These are phyloP conservation scores for Scaptomyza flava DNA, from an alignment of 2,888 invertebrate genomes.

Conservation along the genomic window DNA sequence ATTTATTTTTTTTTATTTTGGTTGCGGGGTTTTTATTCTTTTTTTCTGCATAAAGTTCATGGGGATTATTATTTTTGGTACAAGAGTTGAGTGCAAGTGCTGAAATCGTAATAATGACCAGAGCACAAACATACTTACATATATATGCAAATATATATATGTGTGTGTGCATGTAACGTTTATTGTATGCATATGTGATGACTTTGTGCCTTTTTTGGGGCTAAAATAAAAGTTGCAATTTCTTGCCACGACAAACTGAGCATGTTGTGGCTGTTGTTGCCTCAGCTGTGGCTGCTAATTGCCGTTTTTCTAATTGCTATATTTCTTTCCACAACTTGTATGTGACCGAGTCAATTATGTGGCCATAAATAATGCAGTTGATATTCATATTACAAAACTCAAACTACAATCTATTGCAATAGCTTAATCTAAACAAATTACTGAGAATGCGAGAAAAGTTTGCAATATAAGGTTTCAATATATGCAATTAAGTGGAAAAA, in stretches of 20 bases:
- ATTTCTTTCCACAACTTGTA: neutral
- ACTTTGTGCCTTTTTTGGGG: conserved; percentile 7
- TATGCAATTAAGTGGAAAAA: neutral
- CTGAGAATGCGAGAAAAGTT: neutral
- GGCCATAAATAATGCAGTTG: conserved; percentile 14
- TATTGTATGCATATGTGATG: conserved; percentile 2
- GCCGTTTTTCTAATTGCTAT: conserved; percentile 17
- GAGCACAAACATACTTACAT: neutral
- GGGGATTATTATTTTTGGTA: conserved; percentile 41
- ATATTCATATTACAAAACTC: conserved; percentile 1
- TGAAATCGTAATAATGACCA: conserved; percentile 51
- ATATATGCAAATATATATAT: neutral
- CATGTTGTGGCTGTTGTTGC: conserved; percentile 3
- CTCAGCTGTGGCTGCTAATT: conserved; percentile 30
- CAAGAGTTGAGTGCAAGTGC: conserved; percentile 56
- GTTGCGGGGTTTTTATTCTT: conserved; percentile 1
- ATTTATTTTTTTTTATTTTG: conserved; percentile 9
- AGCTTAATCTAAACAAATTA: conserved; percentile 1
- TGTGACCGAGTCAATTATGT: conserved; percentile 5
- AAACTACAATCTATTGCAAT: conserved; percentile 6
- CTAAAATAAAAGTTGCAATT: conserved; percentile 1
- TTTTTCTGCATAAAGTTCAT: conserved; percentile 30
- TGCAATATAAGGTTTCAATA: neutral
- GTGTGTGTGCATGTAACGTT: neutral
- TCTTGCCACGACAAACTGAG: conserved; percentile 20